Base-by-base conservation (phyloP, 2,888 invertebrate genomes). In the Dryococelus australis region DNA sequence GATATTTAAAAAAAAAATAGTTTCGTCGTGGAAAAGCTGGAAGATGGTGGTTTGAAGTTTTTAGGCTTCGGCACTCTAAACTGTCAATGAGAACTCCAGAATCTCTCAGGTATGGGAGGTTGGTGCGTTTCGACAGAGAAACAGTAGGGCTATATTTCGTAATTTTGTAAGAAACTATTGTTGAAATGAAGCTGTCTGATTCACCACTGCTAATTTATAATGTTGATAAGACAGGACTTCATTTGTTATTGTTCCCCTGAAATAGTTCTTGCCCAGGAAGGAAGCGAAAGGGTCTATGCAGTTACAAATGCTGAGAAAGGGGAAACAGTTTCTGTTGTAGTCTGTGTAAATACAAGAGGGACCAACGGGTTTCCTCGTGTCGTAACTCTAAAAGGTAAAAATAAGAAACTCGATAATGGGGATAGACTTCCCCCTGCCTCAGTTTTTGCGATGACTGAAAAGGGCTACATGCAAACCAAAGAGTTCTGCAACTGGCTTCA, bases 251-350 rank as follows among this genome's bases (percentile, higher is more conserved):
- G 28, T 16, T 35, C 28, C 24, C 83, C 27, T 35, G 83, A 83
- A 9, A 83, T 10, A 83, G 43, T 83, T 10, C 83, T 83, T 83
- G 28, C 28, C 24, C 35, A 83, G 83, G 26, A 83, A 28, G 83
- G 27, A 83, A 83, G 83, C 43, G 26, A 83, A 83, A 28, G 10
- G 10, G 28, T 83, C 16, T 43, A 27, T 43, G 13, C 83, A 8
- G 83, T 24, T 35, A 27, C 83, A 83, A 83, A 83, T 28, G 83
- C 83, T 16, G 83, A 8, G 13, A 83, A 83, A 83, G 83, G 28
- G 24, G 83, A 83, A 83, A 12, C 10, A 35, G 24, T 28, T 35
- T n/a, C n/a, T n/a, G n/a, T n/a, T n/a, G n/a, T n/a, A n/a, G n/a
- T n/a, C n/a, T n/a, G n/a, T n/a, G n/a, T n/a, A n/a, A n/a, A n/a